Evolutionary conservation across 1,140 invertebrate genomes (phyloP).

Genomic region (Megalopta genalis): DNA sequence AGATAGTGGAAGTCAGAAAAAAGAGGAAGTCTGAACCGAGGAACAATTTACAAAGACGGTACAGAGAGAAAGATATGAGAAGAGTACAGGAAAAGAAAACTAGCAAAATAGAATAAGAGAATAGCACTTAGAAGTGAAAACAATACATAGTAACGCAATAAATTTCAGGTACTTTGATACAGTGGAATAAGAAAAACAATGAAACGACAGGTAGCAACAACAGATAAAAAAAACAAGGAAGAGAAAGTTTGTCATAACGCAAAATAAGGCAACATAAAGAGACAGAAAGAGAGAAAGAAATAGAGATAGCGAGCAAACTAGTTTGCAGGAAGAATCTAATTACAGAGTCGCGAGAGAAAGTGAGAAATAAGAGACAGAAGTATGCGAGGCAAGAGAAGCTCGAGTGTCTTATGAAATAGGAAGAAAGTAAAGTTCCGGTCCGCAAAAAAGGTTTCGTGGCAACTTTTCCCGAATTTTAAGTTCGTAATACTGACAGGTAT

Average conservation of each 20-base stretch:
- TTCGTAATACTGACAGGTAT: slow-evolving; percentile 71
- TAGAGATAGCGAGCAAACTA: not conserved
- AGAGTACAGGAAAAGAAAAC: not conserved
- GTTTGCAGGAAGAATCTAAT: not conserved
- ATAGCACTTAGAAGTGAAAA: not conserved
- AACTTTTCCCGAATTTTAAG: slow-evolving; percentile 56
- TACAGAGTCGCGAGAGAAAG: slow-evolving; percentile 14
- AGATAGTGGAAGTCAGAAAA: not conserved
- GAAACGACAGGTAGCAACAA: not conserved
- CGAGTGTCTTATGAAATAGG: not conserved
- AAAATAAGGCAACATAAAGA: not conserved
- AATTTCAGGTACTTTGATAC: slow-evolving; percentile 29
- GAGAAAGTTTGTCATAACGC: not conserved
- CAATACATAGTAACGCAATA: not conserved
- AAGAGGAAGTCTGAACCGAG: not conserved
- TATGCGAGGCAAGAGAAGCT: not conserved
- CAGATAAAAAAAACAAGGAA: not conserved
- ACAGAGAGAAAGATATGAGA: not conserved
- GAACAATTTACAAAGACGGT: not conserved
- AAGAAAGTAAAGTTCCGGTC: not conserved
- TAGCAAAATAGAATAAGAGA: not conserved
- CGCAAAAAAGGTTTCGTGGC: slow-evolving; percentile 6
- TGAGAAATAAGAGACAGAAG: not conserved
- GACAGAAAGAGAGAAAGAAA: not conserved
- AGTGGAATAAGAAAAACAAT: not conserved